Conservation (phyloP, 2,113 vertebrate species). For the Naja naja region DNA sequence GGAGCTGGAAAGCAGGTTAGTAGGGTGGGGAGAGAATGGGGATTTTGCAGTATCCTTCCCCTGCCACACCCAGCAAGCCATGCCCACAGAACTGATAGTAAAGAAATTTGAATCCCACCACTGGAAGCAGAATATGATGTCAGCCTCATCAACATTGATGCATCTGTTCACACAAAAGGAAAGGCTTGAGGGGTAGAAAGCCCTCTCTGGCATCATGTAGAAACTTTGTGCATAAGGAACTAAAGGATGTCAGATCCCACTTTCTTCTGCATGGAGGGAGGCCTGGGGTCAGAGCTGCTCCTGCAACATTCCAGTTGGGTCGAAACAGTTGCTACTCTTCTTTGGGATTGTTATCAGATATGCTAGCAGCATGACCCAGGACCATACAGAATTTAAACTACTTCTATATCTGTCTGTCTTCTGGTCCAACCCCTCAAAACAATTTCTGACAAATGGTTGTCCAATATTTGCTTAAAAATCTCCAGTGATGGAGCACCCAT, state of each 20-base stretch:
- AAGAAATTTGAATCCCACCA: too few species aligned
- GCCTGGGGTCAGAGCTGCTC: neutral
- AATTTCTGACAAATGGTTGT: neutral
- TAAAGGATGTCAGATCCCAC: neutral
- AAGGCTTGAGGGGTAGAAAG: neutral
- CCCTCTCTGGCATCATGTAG: neutral
- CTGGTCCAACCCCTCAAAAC: neutral
- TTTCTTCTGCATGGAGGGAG: neutral
- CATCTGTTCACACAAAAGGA: neutral
- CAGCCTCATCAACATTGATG: neutral
- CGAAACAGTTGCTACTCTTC: neutral
- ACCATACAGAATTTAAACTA: neutral
- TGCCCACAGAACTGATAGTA: too few species aligned
- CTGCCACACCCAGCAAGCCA: too few species aligned
- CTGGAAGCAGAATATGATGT: neutral
- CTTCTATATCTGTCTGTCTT: neutral
- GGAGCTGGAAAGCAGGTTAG: too few species aligned
- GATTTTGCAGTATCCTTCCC: too few species aligned
- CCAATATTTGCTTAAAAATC: neutral
- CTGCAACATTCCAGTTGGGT: neutral
- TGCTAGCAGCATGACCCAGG: neutral
- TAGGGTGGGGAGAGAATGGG: too few species aligned
- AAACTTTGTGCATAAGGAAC: neutral
- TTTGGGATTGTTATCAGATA: neutral
- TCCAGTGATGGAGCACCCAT: neutral